Base-by-base conservation (phyloP, 2,113 vertebrate genomes). In the Elephantulus edwardii region DNA sequence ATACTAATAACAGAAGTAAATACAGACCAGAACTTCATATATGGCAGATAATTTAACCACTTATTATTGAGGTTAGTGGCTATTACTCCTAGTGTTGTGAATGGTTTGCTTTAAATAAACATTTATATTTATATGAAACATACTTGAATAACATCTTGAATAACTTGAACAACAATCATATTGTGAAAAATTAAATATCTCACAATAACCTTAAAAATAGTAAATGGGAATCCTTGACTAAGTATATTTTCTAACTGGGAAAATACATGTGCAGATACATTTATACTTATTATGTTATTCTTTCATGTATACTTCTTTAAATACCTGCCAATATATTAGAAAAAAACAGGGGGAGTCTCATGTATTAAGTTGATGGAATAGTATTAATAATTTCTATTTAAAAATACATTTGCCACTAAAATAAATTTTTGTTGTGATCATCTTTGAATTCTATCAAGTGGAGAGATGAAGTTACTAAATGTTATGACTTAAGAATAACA, bases 231-330 rank as follows among this genome's bases (percentile, higher is more conserved):
- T 28, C 50, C 10, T 92, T 89, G 46, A 75, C 48, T 95, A 50
- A 96, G 79, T 87, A 75, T 76, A 83, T 92, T 87, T 83, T 91
- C 71, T 88, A 33, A 91, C 85, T 92, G 10, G 46, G 7, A 88
- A 94, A 90, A 2, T 60, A 58, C 64, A 81, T 74, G 44, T 90
- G 17, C 72, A 48, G 60, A 83, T 82, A 62, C 8, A 87, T 46
- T 46, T 70, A 79, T 80, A 24, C 4, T 56, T 86, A 79, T 66
- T 66, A 62, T 12, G 56, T 62, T 85, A 50, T 83, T 86, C 38
- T 13, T 42, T 91, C 40, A 58, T 66, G 72, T 54, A 83, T 91
- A 26, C 46, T 89, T 79, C 77, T 35, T n/a, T 78, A 30, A 90
- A 86, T 74, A 12, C 56, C 35, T 91, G 35, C 28, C 44, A 86